Evolutionary conservation across 2,888 invertebrate genomes (phyloP).

Genomic region (Eupithecia subumbrata): DNA sequence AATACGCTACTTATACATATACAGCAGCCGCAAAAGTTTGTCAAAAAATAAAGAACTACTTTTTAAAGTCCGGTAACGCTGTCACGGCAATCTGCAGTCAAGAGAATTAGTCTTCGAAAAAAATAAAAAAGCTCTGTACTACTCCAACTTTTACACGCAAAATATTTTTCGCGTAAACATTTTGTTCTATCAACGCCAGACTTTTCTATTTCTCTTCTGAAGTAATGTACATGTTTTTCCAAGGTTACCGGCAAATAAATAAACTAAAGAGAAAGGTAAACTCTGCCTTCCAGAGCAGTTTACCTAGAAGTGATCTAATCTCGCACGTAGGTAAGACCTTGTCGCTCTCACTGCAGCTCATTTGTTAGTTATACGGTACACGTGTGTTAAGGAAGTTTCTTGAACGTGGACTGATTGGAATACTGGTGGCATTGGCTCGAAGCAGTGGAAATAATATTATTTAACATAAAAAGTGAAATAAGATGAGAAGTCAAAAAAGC

Average conservation of each 20-base stretch:
- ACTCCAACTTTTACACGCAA: background rate
- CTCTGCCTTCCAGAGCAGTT: background rate
- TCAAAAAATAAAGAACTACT: too few species aligned
- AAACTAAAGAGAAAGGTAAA: background rate
- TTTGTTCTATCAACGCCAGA: background rate
- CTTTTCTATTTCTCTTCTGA: background rate
- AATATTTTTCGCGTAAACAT: background rate
- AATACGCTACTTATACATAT: too few species aligned
- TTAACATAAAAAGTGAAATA: background rate
- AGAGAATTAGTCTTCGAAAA: too few species aligned
- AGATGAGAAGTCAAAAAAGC: background rate
- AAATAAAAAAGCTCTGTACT: background rate
- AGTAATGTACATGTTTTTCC: background rate
- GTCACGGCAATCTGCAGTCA: too few species aligned
- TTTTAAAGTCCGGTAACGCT: too few species aligned
- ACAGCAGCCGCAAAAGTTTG: too few species aligned
- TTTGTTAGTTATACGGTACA: background rate
- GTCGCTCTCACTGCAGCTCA: background rate
- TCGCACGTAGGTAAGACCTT: background rate
- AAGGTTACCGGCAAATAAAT: background rate
- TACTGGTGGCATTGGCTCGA: background rate
- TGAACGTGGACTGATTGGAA: background rate
- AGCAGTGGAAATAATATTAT: background rate
- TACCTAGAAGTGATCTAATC: conserved; percentile 1
- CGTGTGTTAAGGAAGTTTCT: background rate